Evolutionary conservation across 2,888 invertebrate genomes (phyloP).

Genomic region (Papilio gigon): DNA sequence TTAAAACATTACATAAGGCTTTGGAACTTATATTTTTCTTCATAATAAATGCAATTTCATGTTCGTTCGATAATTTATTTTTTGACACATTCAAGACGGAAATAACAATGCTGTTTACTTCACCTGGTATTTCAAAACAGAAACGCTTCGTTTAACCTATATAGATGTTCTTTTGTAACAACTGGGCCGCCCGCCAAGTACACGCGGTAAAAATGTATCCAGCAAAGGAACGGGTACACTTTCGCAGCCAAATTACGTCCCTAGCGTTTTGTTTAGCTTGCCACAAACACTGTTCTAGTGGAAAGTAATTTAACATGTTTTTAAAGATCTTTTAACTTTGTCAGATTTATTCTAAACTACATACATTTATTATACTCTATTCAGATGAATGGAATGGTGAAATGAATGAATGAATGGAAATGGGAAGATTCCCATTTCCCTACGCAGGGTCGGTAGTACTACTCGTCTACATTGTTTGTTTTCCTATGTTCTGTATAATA

Average conservation of each 20-base stretch:
- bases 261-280: slow-evolving; percentile 14
- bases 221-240: slow-evolving; percentile 24
- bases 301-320: slow-evolving; percentile 6
- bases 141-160: slow-evolving; percentile 38
- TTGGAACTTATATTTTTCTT: no score
- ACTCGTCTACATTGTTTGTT: no score
- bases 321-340: background rate
- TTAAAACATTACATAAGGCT: no score
- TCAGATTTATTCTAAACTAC: background rate
- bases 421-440: no score
- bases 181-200: slow-evolving; percentile 14
- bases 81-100: background rate
- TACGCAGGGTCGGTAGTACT: no score
- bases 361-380: no score
- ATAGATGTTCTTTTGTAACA: slow-evolving; percentile 12
- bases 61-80: no score
- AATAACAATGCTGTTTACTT: slow-evolving; percentile 36
- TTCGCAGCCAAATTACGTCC: slow-evolving; percentile 28
- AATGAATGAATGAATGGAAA: no score
- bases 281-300: slow-evolving; percentile 9
- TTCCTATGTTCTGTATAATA: no score
- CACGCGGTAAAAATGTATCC: slow-evolving; percentile 17
- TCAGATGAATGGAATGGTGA: no score
- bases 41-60: no score
- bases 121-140: slow-evolving; percentile 9